phyloP scores from a whole-genome alignment of 2,888 invertebrate species.

The Machimus rusticus region DNA sequence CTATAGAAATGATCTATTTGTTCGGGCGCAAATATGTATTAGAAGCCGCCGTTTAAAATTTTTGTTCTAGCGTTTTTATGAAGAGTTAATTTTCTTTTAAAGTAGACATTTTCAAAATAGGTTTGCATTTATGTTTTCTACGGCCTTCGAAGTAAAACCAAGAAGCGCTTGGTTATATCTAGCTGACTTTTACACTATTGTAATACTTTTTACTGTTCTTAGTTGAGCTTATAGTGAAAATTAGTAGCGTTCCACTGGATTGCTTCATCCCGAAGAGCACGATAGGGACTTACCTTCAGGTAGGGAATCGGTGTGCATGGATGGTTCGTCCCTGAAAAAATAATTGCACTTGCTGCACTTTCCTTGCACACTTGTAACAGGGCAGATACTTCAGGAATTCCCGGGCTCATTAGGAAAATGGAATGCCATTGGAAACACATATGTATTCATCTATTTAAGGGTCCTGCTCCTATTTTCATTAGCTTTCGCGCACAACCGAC shows the following conservation, averaged over 20 bases:
- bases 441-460: not conserved
- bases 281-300: not conserved
- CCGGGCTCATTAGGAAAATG: not conserved
- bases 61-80: no score
- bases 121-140: no score
- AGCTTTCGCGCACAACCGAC: not conserved
- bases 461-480: not conserved
- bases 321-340: not conserved
- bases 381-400: not conserved
- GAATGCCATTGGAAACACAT: not conserved
- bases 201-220: not conserved
- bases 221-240: not conserved
- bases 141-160: no score
- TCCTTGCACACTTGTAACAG: not conserved
- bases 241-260: not conserved
- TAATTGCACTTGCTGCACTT: not conserved
- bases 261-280: not conserved
- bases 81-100: no score
- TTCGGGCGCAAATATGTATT: no score
- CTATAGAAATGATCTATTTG: no score
- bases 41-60: no score
- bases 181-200: no score
- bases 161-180: no score
- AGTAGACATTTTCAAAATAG: no score
- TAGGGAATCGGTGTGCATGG: not conserved